phyloP scores from a whole-genome alignment of 2,797 vertebrate genomes.

The Scolopax rusticola region DNA sequence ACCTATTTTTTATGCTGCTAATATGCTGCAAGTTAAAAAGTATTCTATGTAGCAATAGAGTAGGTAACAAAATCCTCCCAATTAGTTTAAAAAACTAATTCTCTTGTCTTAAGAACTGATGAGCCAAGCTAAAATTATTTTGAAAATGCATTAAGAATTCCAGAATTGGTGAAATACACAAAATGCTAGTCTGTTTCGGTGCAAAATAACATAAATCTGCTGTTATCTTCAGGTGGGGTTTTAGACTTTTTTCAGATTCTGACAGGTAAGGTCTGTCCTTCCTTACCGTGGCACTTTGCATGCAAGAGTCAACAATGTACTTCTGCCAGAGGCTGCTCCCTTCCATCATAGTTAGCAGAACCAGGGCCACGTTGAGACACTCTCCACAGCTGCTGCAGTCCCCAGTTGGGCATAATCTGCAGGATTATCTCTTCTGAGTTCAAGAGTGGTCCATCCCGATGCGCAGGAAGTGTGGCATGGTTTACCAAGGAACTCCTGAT shows the following conservation, averaged over 20 bases:
- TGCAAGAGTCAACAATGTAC: not conserved
- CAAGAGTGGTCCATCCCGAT: not conserved
- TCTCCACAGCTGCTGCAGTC: not conserved
- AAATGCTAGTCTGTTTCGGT: not conserved
- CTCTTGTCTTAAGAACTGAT: not conserved
- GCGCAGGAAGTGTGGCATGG: not conserved
- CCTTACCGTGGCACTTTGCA: not conserved
- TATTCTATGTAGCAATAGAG: not conserved
- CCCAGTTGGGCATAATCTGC: not conserved
- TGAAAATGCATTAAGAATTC: not conserved
- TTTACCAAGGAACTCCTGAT: not conserved
- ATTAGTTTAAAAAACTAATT: not conserved
- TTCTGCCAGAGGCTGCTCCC: not conserved
- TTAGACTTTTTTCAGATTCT: not conserved
- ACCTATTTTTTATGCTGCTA: constrained; percentile 27
- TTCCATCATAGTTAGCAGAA: not conserved
- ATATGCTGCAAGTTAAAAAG: constrained; percentile 25
- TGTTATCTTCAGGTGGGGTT: not conserved
- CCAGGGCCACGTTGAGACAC: not conserved
- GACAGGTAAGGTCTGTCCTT: not conserved
- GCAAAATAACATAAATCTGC: not conserved
- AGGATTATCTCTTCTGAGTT: not conserved
- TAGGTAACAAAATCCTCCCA: not conserved
- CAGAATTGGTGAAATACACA: not conserved
- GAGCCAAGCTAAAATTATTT: not conserved